These are phyloP conservation scores for Drosophila pseudotakahashii DNA, from an alignment of 2,888 invertebrate genomes.

Conservation along the genomic window DNA sequence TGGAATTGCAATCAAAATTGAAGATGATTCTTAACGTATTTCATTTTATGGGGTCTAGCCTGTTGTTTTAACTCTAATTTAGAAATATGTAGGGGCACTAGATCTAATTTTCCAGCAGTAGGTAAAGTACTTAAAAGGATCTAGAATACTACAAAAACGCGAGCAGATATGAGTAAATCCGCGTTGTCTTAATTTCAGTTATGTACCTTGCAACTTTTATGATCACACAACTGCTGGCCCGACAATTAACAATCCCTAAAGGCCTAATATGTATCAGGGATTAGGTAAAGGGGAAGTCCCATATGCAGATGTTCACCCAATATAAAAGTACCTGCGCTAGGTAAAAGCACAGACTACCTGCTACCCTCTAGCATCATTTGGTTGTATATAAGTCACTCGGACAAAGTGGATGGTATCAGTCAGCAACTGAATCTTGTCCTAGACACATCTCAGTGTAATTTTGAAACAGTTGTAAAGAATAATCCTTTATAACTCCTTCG, in stretches of 20 bases:
- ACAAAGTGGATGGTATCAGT: conserved; percentile 28
- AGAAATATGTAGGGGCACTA: no score
- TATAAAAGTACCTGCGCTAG: conserved; percentile 34
- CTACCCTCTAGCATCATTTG: not conserved
- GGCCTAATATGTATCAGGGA: conserved; percentile 15
- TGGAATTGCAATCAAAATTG: no score
- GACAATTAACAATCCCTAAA: not conserved
- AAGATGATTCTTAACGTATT: no score
- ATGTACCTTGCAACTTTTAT: conserved; percentile 4
- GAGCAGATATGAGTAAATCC: no score
- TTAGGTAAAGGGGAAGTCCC: conserved; percentile 12
- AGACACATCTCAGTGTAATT: conserved; percentile 32
- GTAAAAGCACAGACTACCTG: conserved; percentile 46
- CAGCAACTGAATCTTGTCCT: conserved; percentile 25
- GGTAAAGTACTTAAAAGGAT: not conserved
- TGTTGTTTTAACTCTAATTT: no score
- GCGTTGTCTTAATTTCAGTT: no score
- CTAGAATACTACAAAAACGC: not conserved
- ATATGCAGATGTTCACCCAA: conserved; percentile 34
- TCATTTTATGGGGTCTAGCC: no score
- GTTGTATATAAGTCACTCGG: conserved; percentile 38
- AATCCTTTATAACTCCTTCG: not conserved
- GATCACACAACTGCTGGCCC: not conserved
- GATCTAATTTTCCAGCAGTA: not conserved
- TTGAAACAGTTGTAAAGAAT: not conserved